Conservation (phyloP, 2,888 invertebrate species). For the Eugnorisma glareosa region DNA sequence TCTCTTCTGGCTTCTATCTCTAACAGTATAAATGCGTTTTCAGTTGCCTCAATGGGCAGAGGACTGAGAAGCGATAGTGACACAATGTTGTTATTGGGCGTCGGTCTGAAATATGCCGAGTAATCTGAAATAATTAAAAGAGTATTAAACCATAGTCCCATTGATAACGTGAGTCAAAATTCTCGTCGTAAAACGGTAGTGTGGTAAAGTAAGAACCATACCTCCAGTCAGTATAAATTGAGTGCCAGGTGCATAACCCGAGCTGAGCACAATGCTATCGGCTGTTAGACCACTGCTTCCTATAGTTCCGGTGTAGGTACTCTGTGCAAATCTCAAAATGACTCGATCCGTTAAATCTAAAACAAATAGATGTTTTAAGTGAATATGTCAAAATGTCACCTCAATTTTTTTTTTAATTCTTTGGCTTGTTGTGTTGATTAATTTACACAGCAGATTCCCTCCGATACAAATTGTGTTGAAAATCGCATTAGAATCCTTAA, state of each 20-base stretch:
- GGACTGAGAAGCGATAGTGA: constrained; percentile 63
- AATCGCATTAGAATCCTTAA: background rate
- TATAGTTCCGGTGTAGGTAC: constrained; percentile 75
- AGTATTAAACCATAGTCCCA: background rate
- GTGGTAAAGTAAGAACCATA: constrained; percentile 55
- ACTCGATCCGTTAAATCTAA: constrained; percentile 31
- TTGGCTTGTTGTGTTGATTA: background rate
- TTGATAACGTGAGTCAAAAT: background rate
- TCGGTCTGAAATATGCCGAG: constrained; percentile 67
- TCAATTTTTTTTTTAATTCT: background rate
- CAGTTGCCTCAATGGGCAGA: constrained; percentile 68
- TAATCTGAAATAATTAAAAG: constrained; percentile 71
- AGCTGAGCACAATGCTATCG: constrained; percentile 73
- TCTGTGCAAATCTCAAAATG: constrained; percentile 76
- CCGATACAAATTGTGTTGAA: background rate
- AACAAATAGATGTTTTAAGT: background rate
- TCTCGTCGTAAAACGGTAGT: background rate
- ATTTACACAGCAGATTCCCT: background rate
- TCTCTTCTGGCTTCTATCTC: constrained; percentile 77
- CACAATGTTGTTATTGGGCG: constrained; percentile 66
- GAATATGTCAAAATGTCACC: background rate
- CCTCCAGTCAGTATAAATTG: constrained; percentile 76
- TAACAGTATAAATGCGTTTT: constrained; percentile 74
- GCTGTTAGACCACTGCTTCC: constrained; percentile 68
- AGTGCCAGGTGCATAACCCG: constrained; percentile 73